Evolutionary conservation across 2,888 invertebrate species (phyloP).

Genomic region (Catonia carolina): DNA sequence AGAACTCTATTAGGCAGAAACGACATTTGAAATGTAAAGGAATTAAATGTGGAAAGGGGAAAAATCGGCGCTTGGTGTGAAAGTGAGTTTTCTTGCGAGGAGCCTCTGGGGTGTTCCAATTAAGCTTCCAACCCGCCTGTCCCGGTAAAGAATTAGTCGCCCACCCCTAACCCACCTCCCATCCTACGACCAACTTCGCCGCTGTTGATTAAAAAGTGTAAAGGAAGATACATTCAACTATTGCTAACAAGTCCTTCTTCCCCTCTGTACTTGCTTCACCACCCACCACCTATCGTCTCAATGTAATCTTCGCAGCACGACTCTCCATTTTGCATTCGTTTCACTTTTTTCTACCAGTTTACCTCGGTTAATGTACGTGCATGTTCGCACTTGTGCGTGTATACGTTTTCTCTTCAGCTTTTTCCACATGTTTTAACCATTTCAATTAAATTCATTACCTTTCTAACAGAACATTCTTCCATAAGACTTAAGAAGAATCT

Average conservation of each 20-base stretch:
- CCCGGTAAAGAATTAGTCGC: slow-evolving; percentile 3
- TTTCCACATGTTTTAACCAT: too few species aligned
- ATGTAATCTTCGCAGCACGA: not conserved
- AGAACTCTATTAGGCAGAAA: slow-evolving; percentile 15
- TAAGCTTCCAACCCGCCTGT: not conserved
- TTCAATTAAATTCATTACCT: too few species aligned
- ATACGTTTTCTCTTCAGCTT: too few species aligned
- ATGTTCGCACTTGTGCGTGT: too few species aligned
- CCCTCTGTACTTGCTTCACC: not conserved
- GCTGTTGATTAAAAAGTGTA: slow-evolving; percentile 13
- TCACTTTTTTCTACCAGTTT: not conserved
- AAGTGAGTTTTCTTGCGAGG: slow-evolving; percentile 13
- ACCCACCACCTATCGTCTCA: not conserved
- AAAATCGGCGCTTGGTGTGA: slow-evolving; percentile 23
- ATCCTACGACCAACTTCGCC: slow-evolving; percentile 2
- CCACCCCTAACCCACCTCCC: not conserved
- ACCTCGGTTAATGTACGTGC: too few species aligned
- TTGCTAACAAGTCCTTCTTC: slow-evolving; percentile 1
- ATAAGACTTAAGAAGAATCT: too few species aligned
- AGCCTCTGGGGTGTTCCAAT: slow-evolving; percentile 12
- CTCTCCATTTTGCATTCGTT: not conserved
- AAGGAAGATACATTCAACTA: slow-evolving; percentile 12
- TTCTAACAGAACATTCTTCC: too few species aligned
- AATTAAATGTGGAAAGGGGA: slow-evolving; percentile 23
- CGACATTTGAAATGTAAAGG: slow-evolving; percentile 21